Percentiles rank a stretch among this genome's conserved stretches.
Conservation (phyloP, 2,888 invertebrate genomes). For the Gastracanthus pulcherrimus region DNA sequence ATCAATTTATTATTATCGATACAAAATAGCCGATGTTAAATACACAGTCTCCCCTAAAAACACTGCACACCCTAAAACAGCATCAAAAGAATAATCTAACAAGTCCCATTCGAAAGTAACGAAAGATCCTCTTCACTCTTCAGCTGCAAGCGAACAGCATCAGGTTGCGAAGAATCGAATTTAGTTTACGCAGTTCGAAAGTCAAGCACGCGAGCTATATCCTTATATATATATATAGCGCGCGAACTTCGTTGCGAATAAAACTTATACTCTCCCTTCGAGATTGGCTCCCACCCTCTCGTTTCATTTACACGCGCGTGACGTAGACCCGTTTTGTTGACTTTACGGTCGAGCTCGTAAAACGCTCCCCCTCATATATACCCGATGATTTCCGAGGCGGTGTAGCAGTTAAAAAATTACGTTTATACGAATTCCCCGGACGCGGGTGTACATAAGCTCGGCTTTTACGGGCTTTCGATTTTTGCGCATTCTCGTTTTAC, state of each 20-base stretch:
- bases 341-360: constrained; percentile 41
- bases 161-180: constrained; percentile 30
- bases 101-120: no score
- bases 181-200: constrained; percentile 40
- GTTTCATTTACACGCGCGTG: constrained; percentile 29
- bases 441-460: no score
- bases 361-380: no score
- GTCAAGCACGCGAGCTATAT: constrained; percentile 21
- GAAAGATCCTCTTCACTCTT: no score
- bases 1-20: no score
- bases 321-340: constrained; percentile 9
- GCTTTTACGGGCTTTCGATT: not conserved
- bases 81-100: no score
- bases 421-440: not conserved
- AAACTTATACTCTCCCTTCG: constrained; percentile 1
- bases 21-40: no score
- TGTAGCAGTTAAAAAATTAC: not conserved
- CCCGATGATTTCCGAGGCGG: constrained; percentile 13
- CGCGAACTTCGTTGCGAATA: no score
- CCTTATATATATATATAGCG: not conserved
- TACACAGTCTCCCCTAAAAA: no score
- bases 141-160: no score
- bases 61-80: no score
- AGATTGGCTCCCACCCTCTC: constrained; percentile 20
- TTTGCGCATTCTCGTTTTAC: not conserved